Evolutionary conservation across 2,888 invertebrate species (phyloP).

Genomic region (Synergus laeviventris): DNA sequence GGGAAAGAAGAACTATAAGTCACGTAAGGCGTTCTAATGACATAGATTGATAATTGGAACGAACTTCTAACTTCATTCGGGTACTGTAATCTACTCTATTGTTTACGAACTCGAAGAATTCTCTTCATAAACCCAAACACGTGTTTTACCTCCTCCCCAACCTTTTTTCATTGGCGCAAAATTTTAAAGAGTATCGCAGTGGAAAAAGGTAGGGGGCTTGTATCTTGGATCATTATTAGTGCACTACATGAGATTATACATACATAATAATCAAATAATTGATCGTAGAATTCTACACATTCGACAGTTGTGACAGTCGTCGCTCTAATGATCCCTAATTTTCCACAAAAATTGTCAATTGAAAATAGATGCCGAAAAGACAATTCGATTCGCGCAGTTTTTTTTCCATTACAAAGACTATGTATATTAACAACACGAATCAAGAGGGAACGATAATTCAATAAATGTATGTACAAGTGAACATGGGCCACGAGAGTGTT

Average conservation of each 20-base stretch:
- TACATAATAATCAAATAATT: background rate
- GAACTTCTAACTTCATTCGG: background rate
- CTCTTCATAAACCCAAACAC: background rate
- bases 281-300: background rate
- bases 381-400: background rate
- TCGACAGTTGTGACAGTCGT: background rate
- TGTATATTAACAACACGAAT: background rate
- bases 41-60: background rate
- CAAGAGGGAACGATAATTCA: constrained; percentile 9
- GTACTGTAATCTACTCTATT: background rate
- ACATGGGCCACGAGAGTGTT: too few relatives aligned
- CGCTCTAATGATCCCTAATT: background rate
- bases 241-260: background rate
- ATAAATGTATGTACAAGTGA: too few relatives aligned
- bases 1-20: too few relatives aligned
- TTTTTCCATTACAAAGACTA: background rate
- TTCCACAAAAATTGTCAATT: background rate
- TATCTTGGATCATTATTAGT: background rate
- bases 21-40: background rate
- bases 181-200: background rate
- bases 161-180: background rate
- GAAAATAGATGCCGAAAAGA: background rate
- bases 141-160: background rate
- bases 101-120: background rate
- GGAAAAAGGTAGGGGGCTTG: background rate